A percentile compares a stretch with the other conserved stretches of the same genome.
phyloP scores from a whole-genome alignment of 2,888 invertebrate species.

The Agrochola litura region DNA sequence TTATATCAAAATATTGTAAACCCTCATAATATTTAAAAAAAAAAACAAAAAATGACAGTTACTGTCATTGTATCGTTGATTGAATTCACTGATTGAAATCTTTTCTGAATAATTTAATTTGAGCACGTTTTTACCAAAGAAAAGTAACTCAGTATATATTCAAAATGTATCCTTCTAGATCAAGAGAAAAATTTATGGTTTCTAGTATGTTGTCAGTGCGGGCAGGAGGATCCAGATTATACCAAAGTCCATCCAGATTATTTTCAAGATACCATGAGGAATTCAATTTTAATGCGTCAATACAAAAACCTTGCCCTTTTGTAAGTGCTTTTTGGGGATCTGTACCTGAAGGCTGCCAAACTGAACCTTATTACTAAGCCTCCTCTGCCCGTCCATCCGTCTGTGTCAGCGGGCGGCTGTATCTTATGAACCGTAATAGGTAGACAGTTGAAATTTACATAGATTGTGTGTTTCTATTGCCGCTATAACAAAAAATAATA shows the following conservation, averaged over 20 bases:
- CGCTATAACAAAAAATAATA: too few relatives aligned
- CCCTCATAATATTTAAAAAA: not conserved
- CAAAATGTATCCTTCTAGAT: not conserved
- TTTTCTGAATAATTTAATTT: not conserved
- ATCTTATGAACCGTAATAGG: too few relatives aligned
- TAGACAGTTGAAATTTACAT: too few relatives aligned
- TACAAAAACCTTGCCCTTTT: conserved; percentile 82
- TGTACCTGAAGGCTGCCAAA: too few relatives aligned
- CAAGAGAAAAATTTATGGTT: conserved; percentile 13
- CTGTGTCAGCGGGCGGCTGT: too few relatives aligned
- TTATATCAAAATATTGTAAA: not conserved
- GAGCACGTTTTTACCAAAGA: not conserved
- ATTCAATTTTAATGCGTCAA: conserved; percentile 58
- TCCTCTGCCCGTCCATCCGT: too few relatives aligned
- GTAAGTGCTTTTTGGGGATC: conserved; percentile 65
- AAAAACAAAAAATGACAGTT: conserved; percentile 2
- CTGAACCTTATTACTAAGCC: too few relatives aligned
- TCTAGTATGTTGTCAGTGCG: conserved; percentile 19
- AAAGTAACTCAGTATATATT: too few relatives aligned
- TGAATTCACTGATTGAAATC: not conserved
- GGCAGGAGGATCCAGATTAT: not conserved
- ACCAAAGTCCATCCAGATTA: conserved; percentile 73
- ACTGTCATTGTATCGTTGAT: conserved; percentile 9
- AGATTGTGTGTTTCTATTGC: too few relatives aligned
- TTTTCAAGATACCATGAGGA: conserved; percentile 71